Percentiles rank a stretch among this genome's conserved stretches.
Evolutionary conservation across 2,797 vertebrate species (phyloP).

Genomic region (Pangasius macronema): DNA sequence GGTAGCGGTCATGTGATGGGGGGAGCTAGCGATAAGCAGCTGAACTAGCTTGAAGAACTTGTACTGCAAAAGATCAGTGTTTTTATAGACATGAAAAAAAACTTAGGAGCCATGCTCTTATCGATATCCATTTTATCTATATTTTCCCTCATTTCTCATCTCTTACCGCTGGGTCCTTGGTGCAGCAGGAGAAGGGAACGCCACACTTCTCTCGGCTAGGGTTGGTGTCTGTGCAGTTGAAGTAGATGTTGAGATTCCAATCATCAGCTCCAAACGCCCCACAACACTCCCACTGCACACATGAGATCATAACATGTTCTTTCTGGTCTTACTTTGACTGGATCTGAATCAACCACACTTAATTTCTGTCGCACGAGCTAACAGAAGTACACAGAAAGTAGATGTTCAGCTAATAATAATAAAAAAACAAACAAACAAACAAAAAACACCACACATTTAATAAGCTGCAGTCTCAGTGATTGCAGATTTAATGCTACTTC

Average conservation of each 20-base stretch:
- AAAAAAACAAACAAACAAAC: no score
- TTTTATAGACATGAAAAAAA: background rate
- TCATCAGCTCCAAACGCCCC: constrained; percentile 95
- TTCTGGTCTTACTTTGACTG: background rate
- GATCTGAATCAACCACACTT: background rate
- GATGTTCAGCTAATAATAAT: no score
- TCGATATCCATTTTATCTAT: background rate
- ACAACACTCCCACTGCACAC: constrained; percentile 93
- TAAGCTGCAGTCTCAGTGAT: no score
- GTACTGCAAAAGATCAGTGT: background rate
- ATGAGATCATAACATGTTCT: constrained; percentile 26
- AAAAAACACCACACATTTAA: no score
- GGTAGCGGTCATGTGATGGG: background rate
- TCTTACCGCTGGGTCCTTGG: constrained; percentile 94
- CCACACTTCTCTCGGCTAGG: constrained; percentile 96
- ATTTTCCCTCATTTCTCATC: background rate
- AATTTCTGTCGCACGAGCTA: no score
- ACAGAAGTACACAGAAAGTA: no score
- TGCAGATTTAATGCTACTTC: no score
- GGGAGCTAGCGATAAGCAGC: background rate
- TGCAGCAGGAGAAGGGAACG: constrained; percentile 97
- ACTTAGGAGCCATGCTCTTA: background rate
- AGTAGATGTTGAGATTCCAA: constrained; percentile 99
- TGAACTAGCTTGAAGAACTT: background rate
- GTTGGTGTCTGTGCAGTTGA: constrained; percentile 97